Evolutionary conservation across 2,888 invertebrate species (phyloP).

Genomic region (Leptogaster cylindrica): DNA sequence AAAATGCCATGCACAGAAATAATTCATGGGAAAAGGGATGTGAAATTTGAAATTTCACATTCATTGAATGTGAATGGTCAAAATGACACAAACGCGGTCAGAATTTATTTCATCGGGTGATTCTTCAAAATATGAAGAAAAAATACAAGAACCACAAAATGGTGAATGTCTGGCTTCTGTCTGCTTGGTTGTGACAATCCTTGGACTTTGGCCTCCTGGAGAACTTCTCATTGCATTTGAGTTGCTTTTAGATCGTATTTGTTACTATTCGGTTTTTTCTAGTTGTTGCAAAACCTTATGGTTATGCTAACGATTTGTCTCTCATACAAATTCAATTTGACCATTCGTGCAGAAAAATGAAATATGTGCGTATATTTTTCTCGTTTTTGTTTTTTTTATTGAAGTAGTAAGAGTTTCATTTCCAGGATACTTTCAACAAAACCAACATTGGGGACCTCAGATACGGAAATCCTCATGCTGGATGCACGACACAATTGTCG

Average conservation of each 20-base stretch:
- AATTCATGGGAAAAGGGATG: no score
- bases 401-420: neutral
- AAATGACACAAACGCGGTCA: neutral
- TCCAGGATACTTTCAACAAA: neutral
- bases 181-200: neutral
- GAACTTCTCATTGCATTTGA: neutral
- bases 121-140: neutral
- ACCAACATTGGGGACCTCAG: no score
- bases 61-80: neutral
- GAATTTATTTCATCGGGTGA: neutral
- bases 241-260: no score
- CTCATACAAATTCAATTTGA: slow-evolving; percentile 10
- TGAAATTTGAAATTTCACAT: neutral
- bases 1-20: no score
- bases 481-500: neutral
- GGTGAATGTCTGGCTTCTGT: neutral
- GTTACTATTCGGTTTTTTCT: neutral
- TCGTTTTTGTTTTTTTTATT: neutral
- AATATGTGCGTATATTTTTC: no score
- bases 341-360: slow-evolving; percentile 30
- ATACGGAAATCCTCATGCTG: neutral
- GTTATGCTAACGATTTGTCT: neutral
- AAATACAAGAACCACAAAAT: neutral
- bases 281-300: neutral
- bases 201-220: neutral